These are phyloP conservation scores for Mesodorylaimus sp. DNA, from an alignment of 2,888 invertebrate genomes.

Conservation along the genomic window DNA sequence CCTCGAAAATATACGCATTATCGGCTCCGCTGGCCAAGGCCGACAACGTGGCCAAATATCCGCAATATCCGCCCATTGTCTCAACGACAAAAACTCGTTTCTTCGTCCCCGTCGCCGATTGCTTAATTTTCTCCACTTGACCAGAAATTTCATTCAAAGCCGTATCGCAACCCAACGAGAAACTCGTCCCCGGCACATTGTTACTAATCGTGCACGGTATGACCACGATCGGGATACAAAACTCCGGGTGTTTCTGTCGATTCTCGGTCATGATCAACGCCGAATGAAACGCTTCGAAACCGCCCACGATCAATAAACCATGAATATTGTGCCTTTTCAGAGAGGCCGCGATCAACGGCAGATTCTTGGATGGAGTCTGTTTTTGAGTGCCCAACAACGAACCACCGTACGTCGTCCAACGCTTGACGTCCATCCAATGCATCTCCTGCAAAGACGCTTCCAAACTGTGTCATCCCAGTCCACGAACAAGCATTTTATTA, in stretches of 20 bases:
- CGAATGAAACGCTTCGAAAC: conserved; percentile 84
- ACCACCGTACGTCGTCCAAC: conserved; percentile 91
- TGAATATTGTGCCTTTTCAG: conserved; percentile 64
- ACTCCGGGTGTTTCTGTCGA: conserved; percentile 54
- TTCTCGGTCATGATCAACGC: conserved; percentile 52
- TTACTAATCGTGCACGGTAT: conserved; percentile 96
- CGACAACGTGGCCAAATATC: conserved; percentile 85
- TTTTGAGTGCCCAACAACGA: conserved; percentile 86
- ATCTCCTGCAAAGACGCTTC: conserved; percentile 35
- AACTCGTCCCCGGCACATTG: conserved; percentile 96
- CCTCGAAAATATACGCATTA: conserved; percentile 91
- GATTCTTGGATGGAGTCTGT: conserved; percentile 24
- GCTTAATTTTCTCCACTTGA: conserved; percentile 60
- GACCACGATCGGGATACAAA: conserved; percentile 80
- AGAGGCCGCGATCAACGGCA: conserved; percentile 61
- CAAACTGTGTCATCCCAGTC: too few species aligned
- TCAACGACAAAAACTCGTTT: conserved; percentile 91
- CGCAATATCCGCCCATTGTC: conserved; percentile 95
- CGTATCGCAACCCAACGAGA: conserved; percentile 53
- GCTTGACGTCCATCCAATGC: conserved; percentile 74
- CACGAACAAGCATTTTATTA: too few species aligned
- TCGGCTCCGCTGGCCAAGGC: conserved; percentile 94
- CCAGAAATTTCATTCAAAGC: conserved; percentile 96
- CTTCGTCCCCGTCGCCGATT: conserved; percentile 95
- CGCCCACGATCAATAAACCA: conserved; percentile 48